Base-by-base conservation (phyloP, 2,113 vertebrate species). In the Nerophis lumbriciformis region DNA sequence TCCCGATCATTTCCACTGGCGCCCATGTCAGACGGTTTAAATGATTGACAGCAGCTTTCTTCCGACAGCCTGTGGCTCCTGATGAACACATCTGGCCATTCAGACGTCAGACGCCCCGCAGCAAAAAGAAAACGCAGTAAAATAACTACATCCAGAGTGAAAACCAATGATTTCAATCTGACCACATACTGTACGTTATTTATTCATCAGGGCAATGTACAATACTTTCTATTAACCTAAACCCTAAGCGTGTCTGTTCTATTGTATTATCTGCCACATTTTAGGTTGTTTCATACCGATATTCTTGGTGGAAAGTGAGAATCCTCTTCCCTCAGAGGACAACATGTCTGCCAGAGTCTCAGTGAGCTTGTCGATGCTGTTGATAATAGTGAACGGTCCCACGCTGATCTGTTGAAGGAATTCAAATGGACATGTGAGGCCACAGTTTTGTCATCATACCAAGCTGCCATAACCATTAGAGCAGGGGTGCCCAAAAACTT, bases 231-330 rank as follows among this genome's bases (percentile, higher is more conserved):
- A 2, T 35, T 2, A 28, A 28, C 28, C 2, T 28, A 28, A 28
- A 28, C 28, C 28, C 28, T 28, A 28, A 0, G 12, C 37, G 7
- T 10, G 42, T 45, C 11, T 42, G 6, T 4, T 45, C 10, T 42
- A 13, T 9, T 42, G 8, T 14, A 38, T 56, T 48, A 5, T 48
- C 44, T 47, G 12, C 15, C 8, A 5, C 53, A 21, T 51, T 13
- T 58, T 52, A 37, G 15, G 5, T 50, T 37, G 48, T 61, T 49
- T 48, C 1, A 55, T 83, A 91, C 91, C 87, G 65, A 92, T 90
- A 59, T 91, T 91, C 67, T 87, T 89, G 19, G 89, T 90, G 54
- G 85, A 90, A 65, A 91, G 77, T 8, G 72, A 75, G 66, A 90
- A 90, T 65, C 59, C 77, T 78, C 76, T 83, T 10, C 53, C 69